phyloP scores from a whole-genome alignment of 2,888 invertebrate species.

The Himalopsyche anomala region DNA sequence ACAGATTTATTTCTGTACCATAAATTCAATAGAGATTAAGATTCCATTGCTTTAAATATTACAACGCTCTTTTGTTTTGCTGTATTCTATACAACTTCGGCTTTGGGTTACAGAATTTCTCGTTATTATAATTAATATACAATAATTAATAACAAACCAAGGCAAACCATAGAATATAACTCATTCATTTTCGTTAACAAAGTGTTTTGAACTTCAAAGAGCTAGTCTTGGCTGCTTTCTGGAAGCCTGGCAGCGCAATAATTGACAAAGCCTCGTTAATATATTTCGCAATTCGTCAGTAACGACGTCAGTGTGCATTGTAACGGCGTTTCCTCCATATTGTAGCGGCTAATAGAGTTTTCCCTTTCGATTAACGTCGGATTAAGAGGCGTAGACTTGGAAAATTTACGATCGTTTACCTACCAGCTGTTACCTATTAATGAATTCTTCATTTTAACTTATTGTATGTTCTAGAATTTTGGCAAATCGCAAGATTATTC shows the following conservation, averaged over 20 bases:
- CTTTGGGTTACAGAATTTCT: not conserved
- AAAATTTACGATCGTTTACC: constrained; percentile 46
- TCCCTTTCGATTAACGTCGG: constrained; percentile 52
- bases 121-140: not conserved
- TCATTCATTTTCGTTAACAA: not conserved
- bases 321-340: constrained; percentile 50
- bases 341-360: constrained; percentile 53
- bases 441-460: too few species aligned
- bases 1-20: too few species aligned
- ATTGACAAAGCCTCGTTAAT: constrained; percentile 46
- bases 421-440: not conserved
- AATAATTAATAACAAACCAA: constrained; percentile 10
- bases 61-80: too few species aligned
- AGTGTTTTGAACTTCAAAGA: constrained; percentile 29
- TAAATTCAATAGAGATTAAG: too few species aligned
- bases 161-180: not conserved
- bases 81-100: not conserved
- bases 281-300: constrained; percentile 50
- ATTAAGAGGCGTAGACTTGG: constrained; percentile 32
- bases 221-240: not conserved
- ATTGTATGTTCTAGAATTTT: too few species aligned
- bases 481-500: too few species aligned
- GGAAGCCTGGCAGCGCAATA: constrained; percentile 3
- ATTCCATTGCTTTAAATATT: too few species aligned
- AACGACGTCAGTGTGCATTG: constrained; percentile 45